phyloP scores from a whole-genome alignment of 2,888 invertebrate species.

The Dasysyrphus albostriatus region DNA sequence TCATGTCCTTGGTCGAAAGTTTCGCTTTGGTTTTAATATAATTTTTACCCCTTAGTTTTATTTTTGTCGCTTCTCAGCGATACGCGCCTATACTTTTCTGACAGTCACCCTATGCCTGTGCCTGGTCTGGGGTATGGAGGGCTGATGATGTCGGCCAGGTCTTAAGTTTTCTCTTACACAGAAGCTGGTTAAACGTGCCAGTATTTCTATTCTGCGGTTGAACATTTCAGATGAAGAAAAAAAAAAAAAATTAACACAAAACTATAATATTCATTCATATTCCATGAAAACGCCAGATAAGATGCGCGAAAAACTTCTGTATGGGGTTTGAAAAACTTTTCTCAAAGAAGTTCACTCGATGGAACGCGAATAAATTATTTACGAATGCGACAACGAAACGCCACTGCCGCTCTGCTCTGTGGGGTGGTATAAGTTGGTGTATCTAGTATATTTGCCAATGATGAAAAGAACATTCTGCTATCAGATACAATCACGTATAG shows the following conservation, averaged over 20 bases:
- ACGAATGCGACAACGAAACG: constrained; percentile 8
- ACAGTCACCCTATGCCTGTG: too few species aligned
- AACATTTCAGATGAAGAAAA: neutral
- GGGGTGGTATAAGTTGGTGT: constrained; percentile 44
- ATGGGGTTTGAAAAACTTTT: constrained; percentile 39
- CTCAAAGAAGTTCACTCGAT: constrained; percentile 44
- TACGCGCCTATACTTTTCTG: constrained; percentile 60
- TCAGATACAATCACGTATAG: constrained; percentile 60
- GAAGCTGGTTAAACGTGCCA: constrained; percentile 69
- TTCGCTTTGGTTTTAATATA: constrained; percentile 48
- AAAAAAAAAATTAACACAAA: constrained; percentile 31
- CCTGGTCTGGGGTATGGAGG: neutral
- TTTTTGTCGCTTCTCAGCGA: neutral
- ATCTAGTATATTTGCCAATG: neutral
- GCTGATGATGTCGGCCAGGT: constrained; percentile 23
- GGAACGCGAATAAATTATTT: constrained; percentile 70
- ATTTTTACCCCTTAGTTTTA: constrained; percentile 9
- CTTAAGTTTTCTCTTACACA: constrained; percentile 31
- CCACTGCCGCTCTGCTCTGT: too few species aligned
- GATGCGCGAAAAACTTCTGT: constrained; percentile 24
- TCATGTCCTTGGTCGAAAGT: constrained; percentile 65
- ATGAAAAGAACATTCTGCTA: constrained; percentile 28
- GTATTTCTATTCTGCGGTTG: constrained; percentile 9
- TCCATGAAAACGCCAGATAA: constrained; percentile 54
- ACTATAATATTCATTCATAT: constrained; percentile 68